phyloP scores from a whole-genome alignment of 1,140 invertebrate genomes.

The Megalopta genalis region DNA sequence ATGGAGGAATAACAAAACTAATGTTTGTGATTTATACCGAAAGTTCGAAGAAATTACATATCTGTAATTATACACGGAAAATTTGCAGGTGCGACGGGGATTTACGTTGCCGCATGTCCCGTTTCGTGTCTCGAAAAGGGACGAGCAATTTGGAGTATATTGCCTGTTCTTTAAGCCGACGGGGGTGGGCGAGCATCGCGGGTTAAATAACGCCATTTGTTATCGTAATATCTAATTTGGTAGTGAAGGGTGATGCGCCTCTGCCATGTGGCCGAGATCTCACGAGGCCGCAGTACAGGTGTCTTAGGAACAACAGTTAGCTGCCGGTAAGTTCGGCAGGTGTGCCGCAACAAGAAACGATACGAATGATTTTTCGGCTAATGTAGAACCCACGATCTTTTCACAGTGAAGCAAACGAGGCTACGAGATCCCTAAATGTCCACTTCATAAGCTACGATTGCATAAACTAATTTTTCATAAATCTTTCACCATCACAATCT shows the following conservation, averaged over 20 bases:
- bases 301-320: conserved; percentile 55
- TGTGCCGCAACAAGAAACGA: conserved; percentile 7
- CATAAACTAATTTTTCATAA: too few species aligned
- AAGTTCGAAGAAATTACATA: too few species aligned
- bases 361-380: conserved; percentile 1
- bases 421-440: too few species aligned
- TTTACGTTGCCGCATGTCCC: conserved; percentile 25
- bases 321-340: conserved; percentile 25
- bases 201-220: conserved; percentile 65
- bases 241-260: conserved; percentile 45
- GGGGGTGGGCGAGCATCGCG: conserved; percentile 17
- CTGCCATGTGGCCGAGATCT: conserved; percentile 61
- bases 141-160: conserved; percentile 10
- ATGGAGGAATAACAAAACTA: too few species aligned
- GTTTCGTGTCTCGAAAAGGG: conserved; percentile 9
- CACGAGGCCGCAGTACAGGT: conserved; percentile 58
- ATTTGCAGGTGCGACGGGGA: conserved; percentile 24
- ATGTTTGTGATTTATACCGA: too few species aligned
- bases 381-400: neutral
- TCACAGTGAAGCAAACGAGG: too few species aligned
- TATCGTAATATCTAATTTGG: conserved; percentile 66
- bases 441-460: too few species aligned
- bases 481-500: too few species aligned
- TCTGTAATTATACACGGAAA: neutral
- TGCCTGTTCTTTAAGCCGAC: conserved; percentile 41